Evolutionary conservation across 2,113 vertebrate genomes (phyloP).

Genomic region (Pteronura brasiliensis): DNA sequence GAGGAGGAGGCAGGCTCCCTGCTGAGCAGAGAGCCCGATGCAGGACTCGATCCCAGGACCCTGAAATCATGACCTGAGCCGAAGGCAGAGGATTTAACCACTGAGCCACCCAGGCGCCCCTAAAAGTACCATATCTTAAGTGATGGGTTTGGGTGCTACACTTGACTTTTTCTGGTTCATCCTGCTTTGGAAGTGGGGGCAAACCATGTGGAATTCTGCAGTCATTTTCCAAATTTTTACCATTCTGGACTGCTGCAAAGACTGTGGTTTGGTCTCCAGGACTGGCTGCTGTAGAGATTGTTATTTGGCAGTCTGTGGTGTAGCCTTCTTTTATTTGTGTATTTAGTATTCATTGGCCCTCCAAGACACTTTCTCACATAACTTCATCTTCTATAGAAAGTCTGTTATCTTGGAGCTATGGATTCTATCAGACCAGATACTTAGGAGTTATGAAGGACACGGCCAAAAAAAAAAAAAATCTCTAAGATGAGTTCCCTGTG

Average conservation of each 20-base stretch:
- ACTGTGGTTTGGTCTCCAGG: neutral
- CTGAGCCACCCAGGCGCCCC: too few relatives aligned
- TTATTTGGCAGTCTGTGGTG: neutral
- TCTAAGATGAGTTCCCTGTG: neutral
- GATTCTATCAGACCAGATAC: neutral
- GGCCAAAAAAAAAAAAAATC: neutral
- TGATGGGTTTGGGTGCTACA: neutral
- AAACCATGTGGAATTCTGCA: neutral
- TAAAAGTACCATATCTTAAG: neutral
- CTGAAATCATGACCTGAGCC: too few relatives aligned
- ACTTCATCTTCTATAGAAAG: neutral
- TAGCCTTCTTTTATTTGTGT: neutral
- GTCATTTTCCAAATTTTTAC: neutral
- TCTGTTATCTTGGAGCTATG: neutral
- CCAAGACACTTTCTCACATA: neutral
- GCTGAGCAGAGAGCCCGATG: too few relatives aligned
- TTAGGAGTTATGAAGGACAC: neutral
- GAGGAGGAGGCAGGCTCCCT: too few relatives aligned
- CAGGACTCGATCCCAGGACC: too few relatives aligned
- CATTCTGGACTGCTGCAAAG: neutral
- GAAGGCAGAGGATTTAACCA: too few relatives aligned
- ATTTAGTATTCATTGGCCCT: neutral
- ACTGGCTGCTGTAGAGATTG: neutral
- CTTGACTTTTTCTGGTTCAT: neutral
- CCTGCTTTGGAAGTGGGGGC: neutral